Evolutionary conservation across 2,888 invertebrate species (phyloP), one percentile per base, ranked within the genome.

Genomic region (Arctia plantaginis): DNA sequence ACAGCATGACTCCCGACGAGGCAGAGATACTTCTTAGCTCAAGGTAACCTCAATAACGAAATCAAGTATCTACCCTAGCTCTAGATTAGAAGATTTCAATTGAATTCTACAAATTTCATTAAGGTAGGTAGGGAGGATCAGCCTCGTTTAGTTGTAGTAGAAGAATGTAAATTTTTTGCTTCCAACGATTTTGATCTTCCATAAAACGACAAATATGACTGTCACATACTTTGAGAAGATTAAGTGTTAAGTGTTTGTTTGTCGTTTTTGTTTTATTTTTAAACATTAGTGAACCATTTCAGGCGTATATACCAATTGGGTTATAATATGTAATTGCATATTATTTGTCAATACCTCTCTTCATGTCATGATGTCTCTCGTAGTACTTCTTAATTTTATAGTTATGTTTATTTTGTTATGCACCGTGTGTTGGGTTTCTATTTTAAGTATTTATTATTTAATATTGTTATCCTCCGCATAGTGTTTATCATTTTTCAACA

Each of bases 21-120:
- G 98, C 98, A 23, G 98, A 98, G 92, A 97, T 98, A 94, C 96
- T 98, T 89, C 96, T 98, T 87, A 98, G 98, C 93, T 97, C 97
- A 87, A 98, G 98, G 98, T 98, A 92, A 83, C 23, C 59, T 12
- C 10, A 33, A 67, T 41, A 8, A 62, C 30, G 15, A 7, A 51
- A 23, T 20, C 15, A 59, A n/a, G n/a, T 55, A n/a, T 59, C 59
- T 13, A n/a, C 23, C 59, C n/a, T 10, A 4, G n/a, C 55, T 59
- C 27, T 59, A 59, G 27, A 27, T 30, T 59, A 15, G 27, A 55
- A 55, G 55, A 59, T 2, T 27, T n/a, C 12, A 51, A n/a, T 51
- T n/a, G 2, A 3, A 51, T n/a, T 51, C 51, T 15, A 44, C 44
- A 0, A 55, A 55, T 55, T 55, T 27, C 15, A 59, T 3, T 27